Conservation (phyloP, 2,888 invertebrate species). For the Hemistola chrysoprasaria region DNA sequence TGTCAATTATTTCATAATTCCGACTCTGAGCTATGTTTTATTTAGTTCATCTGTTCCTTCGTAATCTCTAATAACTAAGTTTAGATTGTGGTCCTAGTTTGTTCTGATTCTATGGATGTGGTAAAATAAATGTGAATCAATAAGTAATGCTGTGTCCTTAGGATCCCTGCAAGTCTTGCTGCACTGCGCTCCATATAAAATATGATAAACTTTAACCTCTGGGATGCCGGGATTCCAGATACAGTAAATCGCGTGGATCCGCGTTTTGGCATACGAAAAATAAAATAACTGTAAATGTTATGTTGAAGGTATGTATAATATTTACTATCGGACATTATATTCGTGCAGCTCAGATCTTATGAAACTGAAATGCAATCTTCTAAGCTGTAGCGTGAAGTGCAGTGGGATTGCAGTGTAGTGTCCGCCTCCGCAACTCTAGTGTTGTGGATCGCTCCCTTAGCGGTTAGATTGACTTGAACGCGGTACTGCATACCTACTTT, state of each 20-base stretch:
- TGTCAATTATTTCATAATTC: slow-evolving; percentile 80
- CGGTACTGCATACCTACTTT: slow-evolving; percentile 52
- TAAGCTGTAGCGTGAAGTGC: slow-evolving; percentile 48
- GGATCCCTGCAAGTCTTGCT: slow-evolving; percentile 57
- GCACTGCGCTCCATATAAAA: slow-evolving; percentile 53
- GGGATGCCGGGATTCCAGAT: too few species aligned
- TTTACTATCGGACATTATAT: too few species aligned
- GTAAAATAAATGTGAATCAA: slow-evolving; percentile 74
- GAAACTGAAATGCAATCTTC: too few species aligned
- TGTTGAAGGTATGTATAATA: not conserved
- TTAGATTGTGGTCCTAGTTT: slow-evolving; percentile 68
- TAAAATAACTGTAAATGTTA: too few species aligned
- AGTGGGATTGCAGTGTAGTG: slow-evolving; percentile 64
- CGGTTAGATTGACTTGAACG: slow-evolving; percentile 53
- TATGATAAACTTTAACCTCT: too few species aligned
- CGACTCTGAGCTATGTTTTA: slow-evolving; percentile 52
- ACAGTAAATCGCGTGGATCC: too few species aligned
- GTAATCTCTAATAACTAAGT: slow-evolving; percentile 49
- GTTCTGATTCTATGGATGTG: slow-evolving; percentile 70
- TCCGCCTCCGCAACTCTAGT: slow-evolving; percentile 73
- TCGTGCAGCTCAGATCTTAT: too few species aligned
- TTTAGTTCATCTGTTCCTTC: slow-evolving; percentile 46
- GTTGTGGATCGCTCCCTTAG: slow-evolving; percentile 72
- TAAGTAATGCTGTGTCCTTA: slow-evolving; percentile 73
- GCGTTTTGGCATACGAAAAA: too few species aligned